Conservation (phyloP, 2,113 vertebrate species). For the Silurus asotus region DNA sequence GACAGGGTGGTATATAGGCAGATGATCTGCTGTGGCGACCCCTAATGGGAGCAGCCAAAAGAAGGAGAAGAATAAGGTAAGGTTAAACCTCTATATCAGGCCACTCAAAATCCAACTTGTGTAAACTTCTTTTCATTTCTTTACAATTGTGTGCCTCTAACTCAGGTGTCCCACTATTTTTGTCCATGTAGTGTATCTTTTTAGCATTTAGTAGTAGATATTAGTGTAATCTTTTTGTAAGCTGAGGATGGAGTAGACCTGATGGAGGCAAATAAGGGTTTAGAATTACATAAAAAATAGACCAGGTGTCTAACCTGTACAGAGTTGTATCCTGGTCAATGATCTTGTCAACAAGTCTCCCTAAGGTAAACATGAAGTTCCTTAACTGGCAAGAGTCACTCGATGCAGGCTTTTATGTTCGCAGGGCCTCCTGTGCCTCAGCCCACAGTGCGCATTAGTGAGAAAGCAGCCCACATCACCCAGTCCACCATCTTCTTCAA, state of each 20-base stretch:
- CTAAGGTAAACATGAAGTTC: not conserved
- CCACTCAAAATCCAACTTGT: too few species aligned
- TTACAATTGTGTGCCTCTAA: too few species aligned
- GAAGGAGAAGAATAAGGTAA: too few species aligned
- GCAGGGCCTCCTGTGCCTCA: slow-evolving; percentile 88
- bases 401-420: slow-evolving; percentile 20
- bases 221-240: not conserved
- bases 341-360: not conserved
- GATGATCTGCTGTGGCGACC: too few species aligned
- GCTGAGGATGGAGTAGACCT: not conserved
- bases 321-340: not conserved
- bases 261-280: not conserved
- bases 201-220: not conserved
- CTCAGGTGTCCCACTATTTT: too few species aligned
- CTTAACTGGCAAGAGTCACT: not conserved
- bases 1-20: too few species aligned
- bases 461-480: slow-evolving; percentile 78
- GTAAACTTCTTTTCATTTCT: too few species aligned
- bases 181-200: too few species aligned
- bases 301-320: not conserved
- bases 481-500: slow-evolving; percentile 91
- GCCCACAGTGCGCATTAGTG: slow-evolving; percentile 77
- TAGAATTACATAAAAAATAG: not conserved
- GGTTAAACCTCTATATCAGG: too few species aligned
- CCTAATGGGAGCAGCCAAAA: too few species aligned